phyloP scores from a whole-genome alignment of 2,113 vertebrate genomes.

The Saguinus imperator region DNA sequence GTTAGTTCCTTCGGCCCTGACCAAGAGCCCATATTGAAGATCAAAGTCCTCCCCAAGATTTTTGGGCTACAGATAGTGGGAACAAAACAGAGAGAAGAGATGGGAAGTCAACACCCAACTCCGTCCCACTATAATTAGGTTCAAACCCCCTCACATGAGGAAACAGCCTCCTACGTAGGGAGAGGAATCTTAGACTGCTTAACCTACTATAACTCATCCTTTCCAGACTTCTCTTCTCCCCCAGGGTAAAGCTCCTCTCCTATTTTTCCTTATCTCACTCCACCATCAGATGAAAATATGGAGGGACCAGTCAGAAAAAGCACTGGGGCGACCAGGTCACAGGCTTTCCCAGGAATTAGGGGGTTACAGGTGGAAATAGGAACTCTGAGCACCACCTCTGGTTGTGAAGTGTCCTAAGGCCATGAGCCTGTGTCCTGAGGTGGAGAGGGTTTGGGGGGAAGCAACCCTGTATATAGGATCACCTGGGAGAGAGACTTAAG shows the following conservation, averaged over 20 bases:
- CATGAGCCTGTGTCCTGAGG: background rate
- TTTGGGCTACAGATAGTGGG: background rate
- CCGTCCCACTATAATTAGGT: background rate
- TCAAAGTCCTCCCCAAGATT: background rate
- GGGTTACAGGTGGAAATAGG: background rate
- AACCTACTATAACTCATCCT: background rate
- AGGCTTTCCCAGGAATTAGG: background rate
- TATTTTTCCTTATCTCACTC: background rate
- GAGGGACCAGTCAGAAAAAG: background rate
- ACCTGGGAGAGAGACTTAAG: background rate
- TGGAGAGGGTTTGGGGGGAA: background rate
- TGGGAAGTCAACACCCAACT: background rate
- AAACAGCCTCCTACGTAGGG: background rate
- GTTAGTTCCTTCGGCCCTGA: background rate
- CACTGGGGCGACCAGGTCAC: background rate
- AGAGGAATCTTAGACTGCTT: background rate
- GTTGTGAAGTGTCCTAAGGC: background rate
- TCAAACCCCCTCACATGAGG: background rate
- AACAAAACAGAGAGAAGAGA: background rate
- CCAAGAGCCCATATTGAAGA: background rate
- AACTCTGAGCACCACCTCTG: background rate
- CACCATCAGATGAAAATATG: background rate
- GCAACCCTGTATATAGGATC: background rate
- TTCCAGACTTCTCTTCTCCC: background rate
- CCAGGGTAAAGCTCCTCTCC: background rate